Base-by-base conservation (phyloP, 2,797 vertebrate species). In the Syngnathus acus region DNA sequence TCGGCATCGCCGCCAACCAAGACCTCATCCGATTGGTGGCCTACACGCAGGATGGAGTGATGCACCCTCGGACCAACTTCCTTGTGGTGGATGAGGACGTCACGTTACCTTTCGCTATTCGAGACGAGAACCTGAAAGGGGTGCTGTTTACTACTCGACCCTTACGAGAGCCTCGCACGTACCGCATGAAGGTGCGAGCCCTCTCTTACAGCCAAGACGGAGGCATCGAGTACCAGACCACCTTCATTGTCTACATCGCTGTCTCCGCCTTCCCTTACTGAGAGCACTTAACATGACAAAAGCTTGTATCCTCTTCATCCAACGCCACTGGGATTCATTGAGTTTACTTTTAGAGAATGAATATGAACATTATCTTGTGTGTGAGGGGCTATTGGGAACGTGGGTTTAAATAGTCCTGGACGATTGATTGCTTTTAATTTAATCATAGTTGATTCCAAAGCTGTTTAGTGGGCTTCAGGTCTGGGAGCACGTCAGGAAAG, bases 191-290 rank as follows among this genome's bases (percentile, higher is more conserved):
- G 83, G 96, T 99, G 11, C 90, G 93, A 68, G 94, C 97, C n/a
- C 84, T 94, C 17, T 99, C 96, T 40, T 97, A 94, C 80, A 84
- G 93, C 8, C 53, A 75, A 0, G 92, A 92, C 0, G 91, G 96
- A 38, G 91, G 84, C 69, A 84, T 99, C 0, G 97, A 99, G 71
- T 98, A 99, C 75, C 96, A 93, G 90, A 99, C 96, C 21, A 95
- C 96, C 40, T 99, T 99, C 87, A 95, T 99, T 37, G 93, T 99
- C 42, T 98, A 98, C 75, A 95, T 99, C 68, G 94, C 96, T 0
- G 95, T 99, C 70, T 96, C 97, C 2, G 93, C 95, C 85, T 98
- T 95, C 82, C 96, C 96, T 0, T 98, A 98, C 87, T 98, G 86
- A 91, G 80, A 87, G 85, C 79, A 85, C 90, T 89, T 89, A 90